Evolutionary conservation across 1,140 invertebrate species (phyloP).

Genomic region (Anagrus nilaparvatae): DNA sequence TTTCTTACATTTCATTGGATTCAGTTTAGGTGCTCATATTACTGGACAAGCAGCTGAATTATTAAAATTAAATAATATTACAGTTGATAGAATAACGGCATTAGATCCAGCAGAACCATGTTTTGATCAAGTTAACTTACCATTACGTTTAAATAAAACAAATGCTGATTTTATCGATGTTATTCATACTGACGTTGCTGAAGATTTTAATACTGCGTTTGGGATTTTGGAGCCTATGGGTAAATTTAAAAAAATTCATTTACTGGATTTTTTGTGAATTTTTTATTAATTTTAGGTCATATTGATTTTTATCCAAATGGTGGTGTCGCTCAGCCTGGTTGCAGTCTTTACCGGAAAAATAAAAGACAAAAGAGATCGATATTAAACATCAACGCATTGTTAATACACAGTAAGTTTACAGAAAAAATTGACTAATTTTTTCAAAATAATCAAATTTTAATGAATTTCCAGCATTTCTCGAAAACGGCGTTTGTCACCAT

Average conservation of each 20-base stretch:
- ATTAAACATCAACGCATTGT: too few species aligned
- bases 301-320: constrained; percentile 13
- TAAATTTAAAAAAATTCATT: constrained; percentile 16
- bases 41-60: constrained; percentile 7
- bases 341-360: too few species aligned
- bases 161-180: constrained; percentile 60
- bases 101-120: constrained; percentile 56
- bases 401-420: too few species aligned
- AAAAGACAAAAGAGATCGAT: too few species aligned
- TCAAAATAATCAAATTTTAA: too few species aligned
- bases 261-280: not conserved
- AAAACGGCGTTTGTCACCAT: too few species aligned
- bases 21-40: constrained; percentile 14
- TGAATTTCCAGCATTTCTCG: too few species aligned
- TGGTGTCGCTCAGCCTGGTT: constrained; percentile 8
- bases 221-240: constrained; percentile 45
- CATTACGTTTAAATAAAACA: constrained; percentile 42
- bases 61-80: not conserved
- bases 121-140: constrained; percentile 40
- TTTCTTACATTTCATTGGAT: constrained; percentile 12
- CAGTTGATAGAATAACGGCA: constrained; percentile 38
- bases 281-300: constrained; percentile 13
- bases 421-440: too few species aligned
- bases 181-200: constrained; percentile 53
- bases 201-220: constrained; percentile 40